Evolutionary conservation across 2,113 vertebrate genomes (phyloP), one percentile per base, ranked within the genome.

Genomic region (Girardinichthys multiradiatus): DNA sequence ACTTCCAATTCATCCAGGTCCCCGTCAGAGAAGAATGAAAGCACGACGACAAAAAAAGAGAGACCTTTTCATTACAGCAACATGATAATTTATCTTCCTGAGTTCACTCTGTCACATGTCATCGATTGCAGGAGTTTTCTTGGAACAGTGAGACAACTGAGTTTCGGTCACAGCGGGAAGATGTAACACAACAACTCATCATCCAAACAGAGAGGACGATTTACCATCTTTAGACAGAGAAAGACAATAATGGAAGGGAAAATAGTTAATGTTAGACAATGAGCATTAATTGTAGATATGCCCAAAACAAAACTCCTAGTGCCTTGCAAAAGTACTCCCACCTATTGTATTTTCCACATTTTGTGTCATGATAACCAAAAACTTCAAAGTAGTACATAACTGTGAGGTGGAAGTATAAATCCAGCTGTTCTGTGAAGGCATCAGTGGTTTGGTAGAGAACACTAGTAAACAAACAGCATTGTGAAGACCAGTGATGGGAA

Each of bases 51-150:
- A 59, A 77, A 63, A 81, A 72, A 67, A 77, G 79, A 84, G 65
- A 83, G 72, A 61, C 65, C 86, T 91, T 94, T 94, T 94, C 91
- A 94, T 93, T 87, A 92, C 79, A 66, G 85, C 85, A 81, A 78
- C 91, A 87, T 79, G 64, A 86, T 84, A 80, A 72, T 92, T 92
- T 65, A 90, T 92, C 91, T 82, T 69, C 77, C 63, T 68, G 83
- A 79, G 82, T 87, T 85, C 86, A 33, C 57, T 48, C 74, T 62
- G 74, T 79, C 86, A 86, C 73, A 68, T 86, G 83, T 85, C 82
- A 87, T 86, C 74, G 75, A 77, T 89, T 89, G 59, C 59, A 39
- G 67, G 74, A 79, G 74, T 90, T 87, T 80, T 82, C 57, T 35
- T 80, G 77, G 84, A 84, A 85, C 85, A 87, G 77, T 84, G 68